phyloP scores from a whole-genome alignment of 1,140 invertebrate genomes.

The Anagrus nilaparvatae region DNA sequence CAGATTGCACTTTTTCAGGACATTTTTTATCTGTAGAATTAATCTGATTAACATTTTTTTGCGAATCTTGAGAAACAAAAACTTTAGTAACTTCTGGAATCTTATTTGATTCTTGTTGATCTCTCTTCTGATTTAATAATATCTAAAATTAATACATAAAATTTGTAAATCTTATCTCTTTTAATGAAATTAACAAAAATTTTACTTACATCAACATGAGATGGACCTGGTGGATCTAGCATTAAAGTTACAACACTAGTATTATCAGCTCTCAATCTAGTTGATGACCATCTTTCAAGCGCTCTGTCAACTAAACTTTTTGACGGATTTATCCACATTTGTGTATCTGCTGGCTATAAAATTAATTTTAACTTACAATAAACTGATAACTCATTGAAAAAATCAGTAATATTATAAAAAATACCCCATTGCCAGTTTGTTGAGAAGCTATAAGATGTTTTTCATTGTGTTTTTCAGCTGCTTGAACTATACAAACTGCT shows the following conservation, averaged over 20 bases:
- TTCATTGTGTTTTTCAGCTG: slow-evolving; percentile 73
- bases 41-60: no score
- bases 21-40: no score
- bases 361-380: no score
- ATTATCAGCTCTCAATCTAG: slow-evolving; percentile 85
- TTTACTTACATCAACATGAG: slow-evolving; percentile 48
- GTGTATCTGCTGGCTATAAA: slow-evolving; percentile 29
- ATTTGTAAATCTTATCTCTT: no score
- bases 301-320: slow-evolving; percentile 82
- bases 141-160: slow-evolving; percentile 20
- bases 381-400: slow-evolving; percentile 1
- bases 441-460: slow-evolving; percentile 43
- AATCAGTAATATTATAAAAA: slow-evolving; percentile 11
- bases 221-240: slow-evolving; percentile 82
- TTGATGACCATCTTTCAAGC: slow-evolving; percentile 65
- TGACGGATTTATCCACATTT: slow-evolving; percentile 78
- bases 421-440: slow-evolving; percentile 38
- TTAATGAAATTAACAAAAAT: no score
- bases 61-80: no score
- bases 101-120: slow-evolving; percentile 14
- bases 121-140: slow-evolving; percentile 27
- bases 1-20: no score
- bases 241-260: slow-evolving; percentile 89
- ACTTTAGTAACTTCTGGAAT: no score
- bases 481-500: slow-evolving; percentile 77